Evolutionary conservation across 1,140 invertebrate species (phyloP).

Genomic region (Hylyphantes graminicola): DNA sequence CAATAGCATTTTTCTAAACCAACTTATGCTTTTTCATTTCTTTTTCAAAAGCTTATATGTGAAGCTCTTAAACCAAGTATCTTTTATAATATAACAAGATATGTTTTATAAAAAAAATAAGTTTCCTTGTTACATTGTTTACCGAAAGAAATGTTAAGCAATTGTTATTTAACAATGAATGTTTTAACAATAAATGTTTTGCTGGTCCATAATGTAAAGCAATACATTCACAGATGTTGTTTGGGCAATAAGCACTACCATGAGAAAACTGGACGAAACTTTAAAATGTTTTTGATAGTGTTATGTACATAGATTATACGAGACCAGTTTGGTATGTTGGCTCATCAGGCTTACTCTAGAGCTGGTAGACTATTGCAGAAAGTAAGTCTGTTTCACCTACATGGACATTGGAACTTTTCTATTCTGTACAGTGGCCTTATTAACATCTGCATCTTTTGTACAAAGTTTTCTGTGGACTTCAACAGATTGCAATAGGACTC

Average conservation of each 20-base stretch:
- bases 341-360: conserved; percentile 57
- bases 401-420: conserved; percentile 41
- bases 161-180: too few relatives aligned
- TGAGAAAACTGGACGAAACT: conserved; percentile 25
- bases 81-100: too few relatives aligned
- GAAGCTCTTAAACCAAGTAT: too few relatives aligned
- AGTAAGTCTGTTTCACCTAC: conserved; percentile 34
- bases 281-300: conserved; percentile 54
- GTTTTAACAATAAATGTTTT: too few relatives aligned
- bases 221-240: neutral
- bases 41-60: too few relatives aligned
- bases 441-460: conserved; percentile 56
- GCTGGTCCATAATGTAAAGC: neutral
- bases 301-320: conserved; percentile 57
- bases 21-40: too few relatives aligned
- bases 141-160: too few relatives aligned
- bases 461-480: conserved; percentile 41
- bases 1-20: too few relatives aligned
- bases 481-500: conserved; percentile 7
- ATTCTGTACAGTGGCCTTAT: conserved; percentile 59
- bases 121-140: too few relatives aligned
- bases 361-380: conserved; percentile 27
- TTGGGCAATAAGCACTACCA: neutral
- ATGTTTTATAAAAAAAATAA: too few relatives aligned
- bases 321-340: conserved; percentile 48